Conservation (phyloP, 92 coral and sea anemone species). For the Phenganax subtilis region DNA sequence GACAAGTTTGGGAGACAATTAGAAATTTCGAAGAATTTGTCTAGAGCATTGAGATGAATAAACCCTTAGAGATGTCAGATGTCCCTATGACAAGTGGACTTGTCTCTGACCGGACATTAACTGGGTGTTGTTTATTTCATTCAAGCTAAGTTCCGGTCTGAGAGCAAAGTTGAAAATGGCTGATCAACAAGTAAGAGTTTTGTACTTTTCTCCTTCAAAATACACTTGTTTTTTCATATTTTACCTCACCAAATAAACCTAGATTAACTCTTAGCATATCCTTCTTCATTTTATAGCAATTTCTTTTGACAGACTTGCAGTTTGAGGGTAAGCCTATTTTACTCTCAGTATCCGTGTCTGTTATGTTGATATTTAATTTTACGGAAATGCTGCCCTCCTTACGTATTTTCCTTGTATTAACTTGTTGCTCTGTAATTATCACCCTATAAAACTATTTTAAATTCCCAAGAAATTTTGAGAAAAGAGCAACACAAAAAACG, state of each 20-base stretch:
- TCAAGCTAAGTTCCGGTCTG: conserved; percentile 19
- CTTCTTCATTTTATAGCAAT: conserved; percentile 66
- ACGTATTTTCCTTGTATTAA: no score
- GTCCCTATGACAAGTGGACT: neutral
- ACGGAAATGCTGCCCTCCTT: no score
- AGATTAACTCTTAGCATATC: neutral
- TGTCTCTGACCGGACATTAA: neutral
- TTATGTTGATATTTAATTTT: no score
- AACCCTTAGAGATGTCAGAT: no score
- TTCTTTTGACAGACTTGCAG: conserved; percentile 86
- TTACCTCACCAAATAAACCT: neutral
- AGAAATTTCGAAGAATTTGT: no score
- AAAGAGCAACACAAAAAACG: no score
- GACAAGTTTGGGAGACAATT: no score
- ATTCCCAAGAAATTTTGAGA: no score
- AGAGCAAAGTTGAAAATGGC: conserved; percentile 22
- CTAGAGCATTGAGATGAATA: no score
- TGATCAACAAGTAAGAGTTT: conserved; percentile 22
- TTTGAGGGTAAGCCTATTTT: conserved; percentile 68
- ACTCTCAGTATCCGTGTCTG: no score
- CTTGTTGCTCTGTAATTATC: no score
- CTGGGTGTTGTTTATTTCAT: conserved; percentile 2
- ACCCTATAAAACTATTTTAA: no score
- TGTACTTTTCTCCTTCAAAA: neutral
- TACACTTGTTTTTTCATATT: neutral